Conservation (phyloP, 2,113 vertebrate genomes). For the Alligator mississippiensis region DNA sequence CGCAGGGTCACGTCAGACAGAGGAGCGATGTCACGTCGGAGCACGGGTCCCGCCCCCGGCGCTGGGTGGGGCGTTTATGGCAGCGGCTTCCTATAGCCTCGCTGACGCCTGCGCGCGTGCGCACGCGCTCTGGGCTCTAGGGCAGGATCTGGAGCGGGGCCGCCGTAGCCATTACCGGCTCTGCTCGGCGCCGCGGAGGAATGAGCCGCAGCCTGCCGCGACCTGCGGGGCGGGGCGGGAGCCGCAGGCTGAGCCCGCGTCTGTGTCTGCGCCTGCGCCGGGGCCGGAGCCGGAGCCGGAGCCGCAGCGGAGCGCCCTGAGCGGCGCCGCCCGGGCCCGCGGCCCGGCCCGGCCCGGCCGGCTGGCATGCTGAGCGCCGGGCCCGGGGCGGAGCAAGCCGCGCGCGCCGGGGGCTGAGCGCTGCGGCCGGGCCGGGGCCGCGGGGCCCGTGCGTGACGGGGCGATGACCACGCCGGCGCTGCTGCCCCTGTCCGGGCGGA, state of each 20-base stretch:
- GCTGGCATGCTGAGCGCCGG: constrained; percentile 8
- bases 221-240: neutral
- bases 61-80: neutral
- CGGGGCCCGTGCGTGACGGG: neutral
- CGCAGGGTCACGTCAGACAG: no score
- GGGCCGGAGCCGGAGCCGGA: neutral
- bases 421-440: neutral
- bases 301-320: neutral
- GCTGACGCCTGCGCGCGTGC: neutral
- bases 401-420: neutral
- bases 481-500: constrained; percentile 94
- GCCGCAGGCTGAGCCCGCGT: neutral
- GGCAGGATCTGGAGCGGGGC: neutral
- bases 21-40: no score
- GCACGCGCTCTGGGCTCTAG: neutral
- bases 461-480: constrained; percentile 95
- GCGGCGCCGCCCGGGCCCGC: constrained; percentile 17
- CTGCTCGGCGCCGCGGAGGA: neutral
- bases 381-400: neutral
- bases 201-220: no score
- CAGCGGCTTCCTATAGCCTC: neutral
- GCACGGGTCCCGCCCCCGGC: no score
- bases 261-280: neutral
- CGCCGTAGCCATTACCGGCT: neutral
- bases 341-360: neutral